Evolutionary conservation across 1,140 invertebrate species (phyloP), one percentile per base, ranked within the genome.

Genomic region (Sogatella furcifera): DNA sequence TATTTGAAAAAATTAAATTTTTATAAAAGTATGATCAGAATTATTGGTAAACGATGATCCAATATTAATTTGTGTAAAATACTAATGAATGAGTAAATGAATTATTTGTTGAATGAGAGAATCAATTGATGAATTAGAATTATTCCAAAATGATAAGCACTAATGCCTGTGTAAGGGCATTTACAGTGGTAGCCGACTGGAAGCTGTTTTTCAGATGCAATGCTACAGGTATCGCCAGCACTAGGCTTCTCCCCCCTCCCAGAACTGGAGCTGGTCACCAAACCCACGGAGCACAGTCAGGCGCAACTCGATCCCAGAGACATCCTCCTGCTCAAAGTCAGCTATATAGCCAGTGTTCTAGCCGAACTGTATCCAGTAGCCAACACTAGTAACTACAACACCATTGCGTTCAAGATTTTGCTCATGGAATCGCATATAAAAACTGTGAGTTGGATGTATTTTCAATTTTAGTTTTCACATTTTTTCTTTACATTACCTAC

Each of bases 271-370:
- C 43, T 67, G 31, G 59, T 65, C n/a, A 31, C 31, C 10, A 31
- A 31, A 10, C 52, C 64, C 2, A 19, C 49, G 9, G 58, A 61
- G n/a, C 49, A 55, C 19, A 28, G 41, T 17, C 31, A 41, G 13
- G 42, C 62, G 6, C 34, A 57, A 10, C 59, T 65, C n/a, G 52
- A 17, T 3, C 24, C 61, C 2, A 21, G 52, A 31, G 57, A 67
- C 21, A 52, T 62, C 21, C 17, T 67, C 10, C 41, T 42, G 13
- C 21, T 63, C 14, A 41, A 59, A 13, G 9, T 67, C 21, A 54
- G 63, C 11, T 67, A 67, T 49, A 68, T 69, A 59, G 22, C 64
- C 2, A 52, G 55, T 10, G 61, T 69, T 5, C 57, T 69, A 13
- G n/a, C 34, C 0, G 28, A 57, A 34, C 41, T 68, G 1, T 17